Evolutionary conservation across 2,888 invertebrate genomes (phyloP).

Genomic region (Oscheius myriophilus): DNA sequence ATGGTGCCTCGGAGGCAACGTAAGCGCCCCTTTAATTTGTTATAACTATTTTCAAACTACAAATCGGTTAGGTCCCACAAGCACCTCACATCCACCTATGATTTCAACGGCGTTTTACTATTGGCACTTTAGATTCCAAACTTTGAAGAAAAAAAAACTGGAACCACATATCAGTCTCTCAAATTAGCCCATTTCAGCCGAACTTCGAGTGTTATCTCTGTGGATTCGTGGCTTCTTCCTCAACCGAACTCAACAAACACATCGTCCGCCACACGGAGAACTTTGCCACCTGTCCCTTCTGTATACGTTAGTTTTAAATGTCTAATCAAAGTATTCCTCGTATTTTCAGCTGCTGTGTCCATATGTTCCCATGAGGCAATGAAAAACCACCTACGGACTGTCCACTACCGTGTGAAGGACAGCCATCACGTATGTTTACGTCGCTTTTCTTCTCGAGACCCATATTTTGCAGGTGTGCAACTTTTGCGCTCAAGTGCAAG

Average conservation of each 20-base stretch:
- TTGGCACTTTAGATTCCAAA: too few relatives aligned
- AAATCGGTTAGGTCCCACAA: too few relatives aligned
- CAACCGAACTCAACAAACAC: neutral
- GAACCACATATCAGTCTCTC: too few relatives aligned
- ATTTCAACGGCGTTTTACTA: too few relatives aligned
- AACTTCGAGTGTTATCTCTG: conserved; percentile 14
- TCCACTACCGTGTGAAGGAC: neutral
- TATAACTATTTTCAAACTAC: too few relatives aligned
- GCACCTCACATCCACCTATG: too few relatives aligned
- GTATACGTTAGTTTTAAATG: conserved; percentile 5
- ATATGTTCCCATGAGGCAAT: conserved; percentile 11
- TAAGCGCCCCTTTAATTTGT: too few relatives aligned
- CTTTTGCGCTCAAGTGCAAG: neutral
- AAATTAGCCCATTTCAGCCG: too few relatives aligned
- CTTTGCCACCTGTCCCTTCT: conserved; percentile 15
- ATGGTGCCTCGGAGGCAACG: too few relatives aligned
- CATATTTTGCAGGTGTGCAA: conserved; percentile 9
- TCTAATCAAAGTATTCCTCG: neutral
- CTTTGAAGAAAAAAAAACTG: too few relatives aligned
- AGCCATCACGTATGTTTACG: too few relatives aligned
- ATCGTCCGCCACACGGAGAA: conserved; percentile 20
- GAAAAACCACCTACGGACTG: neutral
- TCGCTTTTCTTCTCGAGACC: too few relatives aligned
- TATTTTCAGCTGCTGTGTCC: neutral
- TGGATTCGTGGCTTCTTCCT: neutral